Evolutionary conservation across 2,888 invertebrate genomes (phyloP), one percentile per base, ranked within the genome.

Genomic region (Caenorhabditis doughertyi): DNA sequence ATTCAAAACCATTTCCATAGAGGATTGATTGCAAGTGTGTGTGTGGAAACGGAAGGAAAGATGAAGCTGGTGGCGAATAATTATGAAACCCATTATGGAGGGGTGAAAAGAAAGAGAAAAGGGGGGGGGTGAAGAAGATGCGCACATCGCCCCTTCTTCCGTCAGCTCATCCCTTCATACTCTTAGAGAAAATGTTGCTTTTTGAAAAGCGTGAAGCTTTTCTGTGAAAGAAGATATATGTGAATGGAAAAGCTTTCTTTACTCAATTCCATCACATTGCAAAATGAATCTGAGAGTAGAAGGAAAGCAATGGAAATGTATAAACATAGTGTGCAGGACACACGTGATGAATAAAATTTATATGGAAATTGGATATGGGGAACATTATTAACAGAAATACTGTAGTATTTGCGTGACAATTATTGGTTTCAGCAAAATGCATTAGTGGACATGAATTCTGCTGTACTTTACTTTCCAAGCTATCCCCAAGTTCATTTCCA

Each of bases 161-260:
- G 39, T 39, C 49, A 29, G 21, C 44, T 25, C 60, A 32, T 53
- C 35, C 56, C 32, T 47, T 44, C 44, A 47, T 27, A 27, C 64
- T 64, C 35, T 29, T 51, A 29, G 3, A 18, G 47, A 62, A 73
- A 73, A 64, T 74, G 74, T 74, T 65, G 65, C 74, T 23, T 55
- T 56, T 47, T 56, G 42, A 44, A 65, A 32, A 25, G 65, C 73
- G 44, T 39, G 18, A 56, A 44, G 23, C 47, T n/a, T n/a, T 74
- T 65, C 56, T 76, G 60, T 76, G 67, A 67, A 76, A 76, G 67
- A 76, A 76, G 76, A 76, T 67, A 76, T 76, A 76, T 68, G 58
- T 58, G 74, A 51, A 67, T 74, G 56, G n/a, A 65, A 60, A 42
- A 27, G 65, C 65, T 73, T 18, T 51, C 64, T 65, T 29, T 55